Evolutionary conservation across 2,888 invertebrate species (phyloP), one percentile per base, ranked within the genome.

Genomic region (Lomographa bimaculata): DNA sequence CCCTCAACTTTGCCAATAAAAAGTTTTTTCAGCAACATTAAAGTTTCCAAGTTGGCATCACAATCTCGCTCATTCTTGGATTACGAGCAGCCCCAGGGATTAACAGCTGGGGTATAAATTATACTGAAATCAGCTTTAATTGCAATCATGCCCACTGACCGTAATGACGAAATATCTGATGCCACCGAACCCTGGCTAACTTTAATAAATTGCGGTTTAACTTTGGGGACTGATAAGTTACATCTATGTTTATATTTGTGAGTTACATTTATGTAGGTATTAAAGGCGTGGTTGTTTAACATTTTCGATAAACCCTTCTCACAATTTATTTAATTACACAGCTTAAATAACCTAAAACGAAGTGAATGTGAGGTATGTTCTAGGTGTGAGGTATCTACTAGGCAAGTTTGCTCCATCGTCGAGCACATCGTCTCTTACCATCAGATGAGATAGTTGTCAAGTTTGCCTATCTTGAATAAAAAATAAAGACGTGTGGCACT

Each of bases 81-180:
- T 54, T 43, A 46, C 51, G 45, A 54, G 47, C 54, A 52, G 36
- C 46, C 61, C 28, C 46, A 30, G 54, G 60, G 64, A 62, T 60
- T 58, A 53, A 50, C 57, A 58, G 53, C 56, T 60, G 54, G 29
- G 47, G 59, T 55, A 69, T 68, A 68, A 70, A 60, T 70, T 61
- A 63, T 56, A 54, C 54, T 43, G 50, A 36, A 56, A 50, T 54
- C 54, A 46, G 59, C 61, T 60, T 69, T 69, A 69, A 66, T 68
- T 69, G 66, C 64, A 64, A 66, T 64, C 64, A 64, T 49, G 61
- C 51, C 50, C 64, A 57, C 59, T 63, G 65, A 68, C 68, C 65
- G 66, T 54, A 56, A 61, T 55, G 50, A 54, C 56, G 40, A 50
- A 50, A 51, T 50, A 65, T 60, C 54, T 50, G 65, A 61, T 61